Evolutionary conservation across 1,140 invertebrate genomes (phyloP), one percentile per base, ranked within the genome.

Genomic region (Sesamia nonagrioides): DNA sequence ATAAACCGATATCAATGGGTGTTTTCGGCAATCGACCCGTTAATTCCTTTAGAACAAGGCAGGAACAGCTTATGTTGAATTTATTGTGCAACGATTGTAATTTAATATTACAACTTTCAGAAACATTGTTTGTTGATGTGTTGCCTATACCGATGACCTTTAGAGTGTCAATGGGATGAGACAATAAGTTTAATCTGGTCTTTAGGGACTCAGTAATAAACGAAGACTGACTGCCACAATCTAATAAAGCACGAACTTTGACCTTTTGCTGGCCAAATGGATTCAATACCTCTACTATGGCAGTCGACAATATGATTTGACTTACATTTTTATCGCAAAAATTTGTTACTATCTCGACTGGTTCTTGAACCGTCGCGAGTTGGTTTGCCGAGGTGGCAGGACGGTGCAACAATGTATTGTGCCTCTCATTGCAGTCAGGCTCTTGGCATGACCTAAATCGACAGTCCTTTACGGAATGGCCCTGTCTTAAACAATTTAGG

Each of bases 11-110:
- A 52, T 85, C 68, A 17, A 89, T 50, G 5, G 66, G 72, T 58
- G 21, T 27, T 45, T 80, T 89, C 52, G 86, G 85, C 27, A 89
- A 56, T n/a, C 71, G 15, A 21, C 84, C 83, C 13, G 85, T 82
- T 52, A 89, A 56, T 54, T 81, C 78, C 45, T 82, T 40, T 61
- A 88, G 56, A 37, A 89, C 82, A 11, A 86, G 50, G 74, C 84
- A 85, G 45, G 75, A 74, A 15, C 80, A 71, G 1, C 17, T 56
- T 35, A 81, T 15, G 60, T 54, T 81, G 58, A 77, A 84, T 50
- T 13, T 11, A 11, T 4, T 76, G 63, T 69, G 58, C 50, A 77
- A 7, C 17, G 82, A 84, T 18, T 78, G 71, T 54, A 83, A 15
- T 71, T 56, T 52, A 9, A 76, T 18, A 17, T 60, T 74, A 33